These are phyloP conservation scores for Dorcus parallelipipedus DNA, from an alignment of 2,888 invertebrate species.

Conservation along the genomic window DNA sequence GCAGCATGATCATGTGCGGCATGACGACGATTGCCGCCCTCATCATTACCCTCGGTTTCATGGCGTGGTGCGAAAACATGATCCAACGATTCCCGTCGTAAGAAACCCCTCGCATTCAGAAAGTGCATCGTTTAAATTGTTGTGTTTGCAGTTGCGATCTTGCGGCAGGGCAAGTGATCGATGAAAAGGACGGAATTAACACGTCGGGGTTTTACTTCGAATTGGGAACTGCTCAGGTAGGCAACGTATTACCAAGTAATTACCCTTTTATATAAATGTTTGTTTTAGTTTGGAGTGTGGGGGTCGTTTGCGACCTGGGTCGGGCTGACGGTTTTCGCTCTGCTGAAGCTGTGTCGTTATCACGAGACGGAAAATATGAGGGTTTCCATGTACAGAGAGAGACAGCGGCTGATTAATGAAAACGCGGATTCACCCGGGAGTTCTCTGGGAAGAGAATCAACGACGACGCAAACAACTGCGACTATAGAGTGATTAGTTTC, in stretches of 20 bases:
- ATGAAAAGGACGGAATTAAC: slow-evolving; percentile 72
- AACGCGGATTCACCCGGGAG: slow-evolving; percentile 54
- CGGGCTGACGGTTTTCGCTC: slow-evolving; percentile 79
- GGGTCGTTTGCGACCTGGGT: slow-evolving; percentile 87
- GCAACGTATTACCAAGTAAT: slow-evolving; percentile 1
- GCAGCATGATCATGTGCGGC: slow-evolving; percentile 67
- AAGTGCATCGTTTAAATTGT: slow-evolving; percentile 3
- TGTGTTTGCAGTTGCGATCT: slow-evolving; percentile 61
- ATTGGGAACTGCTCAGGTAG: slow-evolving; percentile 83
- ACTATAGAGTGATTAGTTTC: slow-evolving; percentile 43
- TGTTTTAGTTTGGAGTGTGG: slow-evolving; percentile 83
- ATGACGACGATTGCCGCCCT: slow-evolving; percentile 78
- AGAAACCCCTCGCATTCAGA: slow-evolving; percentile 35
- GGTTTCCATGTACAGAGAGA: slow-evolving; percentile 89
- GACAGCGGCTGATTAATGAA: slow-evolving; percentile 79
- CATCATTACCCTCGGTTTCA: slow-evolving; percentile 86
- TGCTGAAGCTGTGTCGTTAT: slow-evolving; percentile 82
- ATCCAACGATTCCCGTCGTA: slow-evolving; percentile 81
- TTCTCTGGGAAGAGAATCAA: slow-evolving; percentile 48
- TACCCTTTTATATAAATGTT: neutral
- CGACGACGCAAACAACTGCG: slow-evolving; percentile 38
- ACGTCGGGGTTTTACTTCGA: slow-evolving; percentile 85
- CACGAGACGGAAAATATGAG: slow-evolving; percentile 91
- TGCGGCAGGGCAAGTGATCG: slow-evolving; percentile 83
- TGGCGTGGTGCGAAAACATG: slow-evolving; percentile 87